Evolutionary conservation across 2,888 invertebrate genomes (phyloP).

Genomic region (Calliphora vomitoria): DNA sequence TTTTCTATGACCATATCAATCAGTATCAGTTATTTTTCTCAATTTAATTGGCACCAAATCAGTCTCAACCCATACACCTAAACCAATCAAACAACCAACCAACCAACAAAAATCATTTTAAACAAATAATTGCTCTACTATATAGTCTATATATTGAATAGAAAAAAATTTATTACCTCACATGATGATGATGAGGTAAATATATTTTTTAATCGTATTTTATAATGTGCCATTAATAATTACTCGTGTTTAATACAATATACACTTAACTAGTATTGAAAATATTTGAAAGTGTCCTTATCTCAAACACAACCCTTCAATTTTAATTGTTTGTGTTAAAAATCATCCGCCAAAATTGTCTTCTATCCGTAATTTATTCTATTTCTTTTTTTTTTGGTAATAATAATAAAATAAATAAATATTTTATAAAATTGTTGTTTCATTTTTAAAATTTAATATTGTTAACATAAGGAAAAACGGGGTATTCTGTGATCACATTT

Average conservation of each 20-base stretch:
- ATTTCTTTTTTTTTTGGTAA: slow-evolving; percentile 62
- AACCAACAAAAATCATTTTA: slow-evolving; percentile 24
- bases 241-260: slow-evolving; percentile 45
- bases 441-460: slow-evolving; percentile 41
- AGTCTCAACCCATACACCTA: slow-evolving; percentile 27
- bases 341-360: slow-evolving; percentile 64
- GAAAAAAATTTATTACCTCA: slow-evolving; percentile 55
- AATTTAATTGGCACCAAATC: slow-evolving; percentile 66
- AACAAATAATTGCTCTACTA: slow-evolving; percentile 31
- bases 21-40: slow-evolving; percentile 50
- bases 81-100: slow-evolving; percentile 1
- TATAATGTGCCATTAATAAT: slow-evolving; percentile 71
- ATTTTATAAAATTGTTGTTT: slow-evolving; percentile 57
- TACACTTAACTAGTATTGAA: slow-evolving; percentile 36
- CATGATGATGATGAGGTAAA: slow-evolving; percentile 40
- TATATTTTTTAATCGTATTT: slow-evolving; percentile 53
- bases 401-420: slow-evolving; percentile 51
- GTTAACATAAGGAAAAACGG: too few species aligned
- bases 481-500: too few species aligned
- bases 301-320: slow-evolving; percentile 38
- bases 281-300: slow-evolving; percentile 61
- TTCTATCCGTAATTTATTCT: slow-evolving; percentile 64
- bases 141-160: slow-evolving; percentile 9
- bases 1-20: slow-evolving; percentile 45
- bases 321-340: slow-evolving; percentile 37